These are phyloP conservation scores for Melanotaenia pygmaea DNA, from an alignment of 2,797 vertebrate genomes.

Conservation along the genomic window DNA sequence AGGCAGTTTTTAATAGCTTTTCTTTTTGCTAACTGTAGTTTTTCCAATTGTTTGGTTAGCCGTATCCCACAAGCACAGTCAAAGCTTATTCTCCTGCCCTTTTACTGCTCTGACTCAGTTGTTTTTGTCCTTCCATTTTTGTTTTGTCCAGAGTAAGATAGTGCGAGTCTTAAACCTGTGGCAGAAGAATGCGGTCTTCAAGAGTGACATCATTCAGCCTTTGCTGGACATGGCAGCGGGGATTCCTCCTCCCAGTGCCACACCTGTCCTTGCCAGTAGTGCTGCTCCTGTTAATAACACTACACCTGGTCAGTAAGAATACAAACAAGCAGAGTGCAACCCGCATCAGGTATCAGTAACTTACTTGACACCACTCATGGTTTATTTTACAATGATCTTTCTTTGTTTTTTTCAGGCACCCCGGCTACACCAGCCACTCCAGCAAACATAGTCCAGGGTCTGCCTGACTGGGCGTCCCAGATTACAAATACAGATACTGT, in stretches of 20 bases:
- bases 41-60: slow-evolving; percentile 6
- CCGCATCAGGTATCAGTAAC: neutral
- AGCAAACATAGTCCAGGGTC: slow-evolving; percentile 91
- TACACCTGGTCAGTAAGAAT: slow-evolving; percentile 89
- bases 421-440: slow-evolving; percentile 97
- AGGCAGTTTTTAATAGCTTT: slow-evolving; percentile 22
- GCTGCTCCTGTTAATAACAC: slow-evolving; percentile 91
- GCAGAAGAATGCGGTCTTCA: slow-evolving; percentile 99
- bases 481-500: slow-evolving; percentile 97
- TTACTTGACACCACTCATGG: neutral
- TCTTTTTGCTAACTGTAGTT: slow-evolving; percentile 8
- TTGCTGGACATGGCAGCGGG: slow-evolving; percentile 98
- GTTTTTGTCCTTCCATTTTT: neutral
- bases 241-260: slow-evolving; percentile 92
- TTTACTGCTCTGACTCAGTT: slow-evolving; percentile 1
- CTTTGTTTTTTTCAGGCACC: slow-evolving; percentile 84
- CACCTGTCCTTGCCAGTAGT: slow-evolving; percentile 90
- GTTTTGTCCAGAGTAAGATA: slow-evolving; percentile 92
- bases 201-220: slow-evolving; percentile 99
- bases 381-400: neutral
- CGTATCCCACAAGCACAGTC: neutral
- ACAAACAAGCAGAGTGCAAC: neutral
- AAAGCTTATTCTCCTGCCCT: neutral
- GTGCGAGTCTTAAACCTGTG: slow-evolving; percentile 98
- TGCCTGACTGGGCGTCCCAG: slow-evolving; percentile 98